Conservation (phyloP, 2,113 vertebrate genomes). For the Vanacampus margaritifer region DNA sequence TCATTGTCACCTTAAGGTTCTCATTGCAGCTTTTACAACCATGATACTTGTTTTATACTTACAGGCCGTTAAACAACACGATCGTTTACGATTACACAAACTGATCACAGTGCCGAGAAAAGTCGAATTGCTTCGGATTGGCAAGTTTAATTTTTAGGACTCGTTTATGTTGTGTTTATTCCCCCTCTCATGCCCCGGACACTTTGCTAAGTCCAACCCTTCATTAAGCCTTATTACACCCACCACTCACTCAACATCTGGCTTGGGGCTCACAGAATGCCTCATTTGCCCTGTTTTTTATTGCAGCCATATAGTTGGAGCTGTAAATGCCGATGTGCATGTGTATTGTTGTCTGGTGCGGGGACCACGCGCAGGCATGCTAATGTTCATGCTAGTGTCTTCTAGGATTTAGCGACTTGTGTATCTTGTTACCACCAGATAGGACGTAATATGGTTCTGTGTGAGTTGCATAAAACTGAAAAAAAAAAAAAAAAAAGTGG, state of each 20-base stretch:
- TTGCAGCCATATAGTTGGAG: slow-evolving; percentile 75
- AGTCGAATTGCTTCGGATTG: slow-evolving; percentile 40
- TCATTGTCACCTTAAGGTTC: slow-evolving; percentile 67
- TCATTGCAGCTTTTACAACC: slow-evolving; percentile 22
- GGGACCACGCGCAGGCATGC: slow-evolving; percentile 10
- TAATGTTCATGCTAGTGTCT: background rate
- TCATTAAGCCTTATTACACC: slow-evolving; percentile 73
- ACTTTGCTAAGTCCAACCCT: slow-evolving; percentile 69
- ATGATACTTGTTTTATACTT: slow-evolving; percentile 1
- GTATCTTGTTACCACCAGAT: background rate
- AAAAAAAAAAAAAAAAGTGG: no score
- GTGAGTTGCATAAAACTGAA: background rate
- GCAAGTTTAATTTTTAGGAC: slow-evolving; percentile 63
- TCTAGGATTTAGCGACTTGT: background rate
- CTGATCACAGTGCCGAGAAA: slow-evolving; percentile 3
- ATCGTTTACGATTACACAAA: slow-evolving; percentile 10
- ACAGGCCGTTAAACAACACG: background rate
- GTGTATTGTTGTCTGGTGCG: slow-evolving; percentile 65
- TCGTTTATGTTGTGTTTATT: slow-evolving; percentile 78
- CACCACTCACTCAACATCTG: slow-evolving; percentile 72
- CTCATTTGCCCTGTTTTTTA: slow-evolving; percentile 76
- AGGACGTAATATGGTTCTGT: background rate
- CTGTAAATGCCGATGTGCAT: slow-evolving; percentile 75
- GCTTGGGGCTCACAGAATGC: slow-evolving; percentile 66
- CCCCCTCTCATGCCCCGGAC: slow-evolving; percentile 63